Percentiles rank a stretch among this genome's conserved stretches.
These are phyloP conservation scores for Arizona elegans DNA, from an alignment of 2,113 vertebrate genomes.

Conservation along the genomic window DNA sequence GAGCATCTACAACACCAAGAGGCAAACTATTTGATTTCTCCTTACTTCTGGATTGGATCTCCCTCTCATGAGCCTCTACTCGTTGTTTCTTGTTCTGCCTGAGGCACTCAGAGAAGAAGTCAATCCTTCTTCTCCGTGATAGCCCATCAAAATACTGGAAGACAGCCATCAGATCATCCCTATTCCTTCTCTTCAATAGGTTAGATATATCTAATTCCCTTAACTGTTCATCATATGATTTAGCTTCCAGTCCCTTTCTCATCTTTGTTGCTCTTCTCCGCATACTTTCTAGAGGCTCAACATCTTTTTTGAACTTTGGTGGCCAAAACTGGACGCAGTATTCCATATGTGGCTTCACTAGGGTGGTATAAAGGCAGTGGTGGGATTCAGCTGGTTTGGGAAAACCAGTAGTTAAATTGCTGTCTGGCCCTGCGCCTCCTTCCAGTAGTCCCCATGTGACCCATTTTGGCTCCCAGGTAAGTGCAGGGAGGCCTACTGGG, in stretches of 20 bases:
- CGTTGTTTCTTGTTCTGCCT: background rate
- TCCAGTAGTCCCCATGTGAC: too few relatives aligned
- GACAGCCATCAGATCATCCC: background rate
- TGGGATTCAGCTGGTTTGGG: too few relatives aligned
- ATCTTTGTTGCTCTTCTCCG: background rate
- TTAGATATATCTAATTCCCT: background rate
- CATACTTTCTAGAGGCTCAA: background rate
- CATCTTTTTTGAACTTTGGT: background rate
- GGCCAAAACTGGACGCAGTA: background rate
- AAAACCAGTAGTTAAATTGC: too few relatives aligned
- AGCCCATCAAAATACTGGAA: background rate
- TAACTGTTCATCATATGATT: background rate
- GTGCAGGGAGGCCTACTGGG: too few relatives aligned
- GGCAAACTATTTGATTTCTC: too few relatives aligned
- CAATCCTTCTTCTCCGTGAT: background rate
- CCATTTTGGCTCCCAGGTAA: too few relatives aligned
- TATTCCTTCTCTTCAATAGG: background rate
- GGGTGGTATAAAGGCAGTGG: background rate
- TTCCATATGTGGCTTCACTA: background rate
- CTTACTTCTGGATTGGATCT: background rate
- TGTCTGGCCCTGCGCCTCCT: too few relatives aligned
- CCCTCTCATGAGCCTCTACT: background rate
- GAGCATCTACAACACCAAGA: too few relatives aligned
- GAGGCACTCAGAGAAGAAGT: background rate
- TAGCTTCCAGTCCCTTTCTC: background rate